Base-by-base conservation (phyloP, 2,888 invertebrate species). In the Thecophora atra region DNA sequence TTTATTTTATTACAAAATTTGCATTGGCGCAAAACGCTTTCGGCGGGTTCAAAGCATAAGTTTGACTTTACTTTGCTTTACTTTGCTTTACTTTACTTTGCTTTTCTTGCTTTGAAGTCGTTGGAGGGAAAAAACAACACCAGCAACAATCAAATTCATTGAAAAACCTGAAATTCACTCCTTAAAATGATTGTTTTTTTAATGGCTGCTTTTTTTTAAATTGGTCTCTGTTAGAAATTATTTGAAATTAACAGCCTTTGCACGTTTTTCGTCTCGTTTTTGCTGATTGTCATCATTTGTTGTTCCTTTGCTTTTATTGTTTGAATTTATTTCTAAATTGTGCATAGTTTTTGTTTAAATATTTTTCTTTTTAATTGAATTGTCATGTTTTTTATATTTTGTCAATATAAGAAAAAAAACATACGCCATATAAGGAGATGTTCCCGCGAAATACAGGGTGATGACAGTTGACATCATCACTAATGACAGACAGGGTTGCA, bases 201-300 rank as follows among this genome's bases (percentile, higher is more conserved):
- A 4, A 37, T 37, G 37, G 6, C 11, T 37, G 11, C 11, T 37
- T 37, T 37, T 37, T 37, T 4, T 37, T 37, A 11, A 8, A 8
- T 2, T 37, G 2, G 11, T 37, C 11, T 37, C 37, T 37, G 1
- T 37, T 37, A 37, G 11, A 37, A 37, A 37, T 37, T 37, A 2
- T 37, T 37, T 37, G 7, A 2, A 6, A 37, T 37, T 37, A 37
- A 37, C 37, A 37, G 11, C 37, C 68, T n/a, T 72, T 70, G 62
- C 72, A 74, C 75, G 73, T 74, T 72, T 70, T 67, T 70, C 13
- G 37, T 17, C 47, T 42, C 13, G 42, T 17, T 64, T 26, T 60
- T 26, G 37, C 13, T 42, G 44, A 19, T 64, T 0, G 17, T 63
- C 1, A n/a, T 63, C 37, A 19, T 63, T 42, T 54, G 54, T 54